Percentiles rank a stretch among this genome's conserved stretches.
Evolutionary conservation across 2,888 invertebrate genomes (phyloP).

Genomic region (Coelinius sp.): DNA sequence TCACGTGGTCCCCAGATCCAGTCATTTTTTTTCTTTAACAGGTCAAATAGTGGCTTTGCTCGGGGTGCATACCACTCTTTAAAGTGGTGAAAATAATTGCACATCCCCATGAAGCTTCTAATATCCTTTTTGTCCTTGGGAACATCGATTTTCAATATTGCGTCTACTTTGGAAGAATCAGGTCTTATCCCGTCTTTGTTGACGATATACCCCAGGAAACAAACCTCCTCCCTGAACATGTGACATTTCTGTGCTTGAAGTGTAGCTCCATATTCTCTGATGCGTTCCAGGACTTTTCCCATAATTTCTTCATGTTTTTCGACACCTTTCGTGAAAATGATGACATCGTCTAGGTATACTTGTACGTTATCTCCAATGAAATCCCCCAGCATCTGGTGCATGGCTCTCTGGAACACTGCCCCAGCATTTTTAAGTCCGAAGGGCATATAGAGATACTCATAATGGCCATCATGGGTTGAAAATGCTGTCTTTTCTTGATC

Average conservation of each 20-base stretch:
- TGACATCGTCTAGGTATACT: neutral
- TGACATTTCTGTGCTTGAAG: neutral
- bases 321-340: neutral
- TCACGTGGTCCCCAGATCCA: neutral
- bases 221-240: neutral
- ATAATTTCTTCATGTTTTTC: neutral
- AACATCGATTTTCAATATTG: neutral
- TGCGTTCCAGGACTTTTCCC: neutral
- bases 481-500: conserved; percentile 1
- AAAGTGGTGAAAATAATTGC: neutral
- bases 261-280: neutral
- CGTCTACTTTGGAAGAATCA: neutral
- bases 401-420: too few relatives aligned
- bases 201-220: neutral
- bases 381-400: neutral
- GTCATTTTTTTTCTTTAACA: neutral
- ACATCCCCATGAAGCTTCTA: neutral
- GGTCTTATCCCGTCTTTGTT: neutral
- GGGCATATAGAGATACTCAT: too few relatives aligned
- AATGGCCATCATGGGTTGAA: too few relatives aligned
- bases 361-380: neutral
- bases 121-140: neutral
- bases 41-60: neutral
- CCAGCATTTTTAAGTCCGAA: too few relatives aligned
- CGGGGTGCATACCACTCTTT: neutral